phyloP scores from a whole-genome alignment of 2,113 vertebrate species.

The Hepsetus odoe region DNA sequence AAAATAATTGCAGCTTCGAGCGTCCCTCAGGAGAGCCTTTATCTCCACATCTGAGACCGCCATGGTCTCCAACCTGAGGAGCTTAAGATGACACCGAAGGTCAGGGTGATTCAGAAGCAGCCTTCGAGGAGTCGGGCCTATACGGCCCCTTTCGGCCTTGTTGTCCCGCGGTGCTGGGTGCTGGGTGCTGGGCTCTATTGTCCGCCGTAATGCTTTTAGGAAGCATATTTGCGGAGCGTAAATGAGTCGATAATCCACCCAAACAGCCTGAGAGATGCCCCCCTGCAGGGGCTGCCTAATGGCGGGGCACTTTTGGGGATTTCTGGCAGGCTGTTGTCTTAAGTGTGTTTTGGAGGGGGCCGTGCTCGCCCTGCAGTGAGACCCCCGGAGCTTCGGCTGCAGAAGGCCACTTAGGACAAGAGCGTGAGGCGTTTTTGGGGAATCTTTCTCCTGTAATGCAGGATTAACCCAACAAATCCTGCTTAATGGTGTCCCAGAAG shows the following conservation, averaged over 20 bases:
- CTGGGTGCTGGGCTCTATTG: slow-evolving; percentile 49
- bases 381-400: not conserved
- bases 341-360: slow-evolving; percentile 6
- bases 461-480: slow-evolving; percentile 9
- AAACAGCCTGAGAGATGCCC: slow-evolving; percentile 53
- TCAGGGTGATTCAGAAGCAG: not conserved
- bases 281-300: slow-evolving; percentile 22
- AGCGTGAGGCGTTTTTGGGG: not conserved
- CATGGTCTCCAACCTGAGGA: not conserved
- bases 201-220: slow-evolving; percentile 52
- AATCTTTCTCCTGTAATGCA: not conserved
- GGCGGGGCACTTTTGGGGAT: not conserved
- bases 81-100: not conserved
- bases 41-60: not conserved
- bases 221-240: slow-evolving; percentile 40
- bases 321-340: not conserved
- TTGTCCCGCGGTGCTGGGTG: slow-evolving; percentile 55
- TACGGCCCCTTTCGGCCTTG: slow-evolving; percentile 47
- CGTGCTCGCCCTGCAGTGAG: too few relatives aligned
- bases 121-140: slow-evolving; percentile 55
- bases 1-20: not conserved
- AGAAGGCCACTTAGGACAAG: not conserved
- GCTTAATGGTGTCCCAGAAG: slow-evolving; percentile 4
- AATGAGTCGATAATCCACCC: slow-evolving; percentile 55
- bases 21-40: not conserved